These are phyloP conservation scores for Calephelis virginiensis DNA, from an alignment of 1,140 invertebrate genomes.

Conservation along the genomic window DNA sequence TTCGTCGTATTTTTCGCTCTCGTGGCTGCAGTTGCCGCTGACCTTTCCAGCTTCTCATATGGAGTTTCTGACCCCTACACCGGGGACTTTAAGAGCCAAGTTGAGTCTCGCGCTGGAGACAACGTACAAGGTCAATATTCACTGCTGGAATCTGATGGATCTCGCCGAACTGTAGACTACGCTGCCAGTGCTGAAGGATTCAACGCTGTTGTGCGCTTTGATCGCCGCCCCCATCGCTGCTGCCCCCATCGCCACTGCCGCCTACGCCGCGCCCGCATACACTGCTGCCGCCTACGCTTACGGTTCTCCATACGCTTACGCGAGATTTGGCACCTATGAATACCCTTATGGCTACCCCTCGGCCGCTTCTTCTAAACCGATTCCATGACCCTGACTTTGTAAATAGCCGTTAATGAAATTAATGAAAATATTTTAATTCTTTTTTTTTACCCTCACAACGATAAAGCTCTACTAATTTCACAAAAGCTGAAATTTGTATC, in stretches of 20 bases:
- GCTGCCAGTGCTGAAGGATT: slow-evolving; percentile 68
- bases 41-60: slow-evolving; percentile 6
- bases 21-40: slow-evolving; percentile 48
- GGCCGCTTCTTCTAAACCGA: slow-evolving; percentile 29
- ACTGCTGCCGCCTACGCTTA: slow-evolving; percentile 27
- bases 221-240: too few species aligned
- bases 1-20: slow-evolving; percentile 49
- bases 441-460: background rate
- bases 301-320: slow-evolving; percentile 16
- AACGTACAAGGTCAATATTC: slow-evolving; percentile 75
- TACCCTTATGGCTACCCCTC: slow-evolving; percentile 29
- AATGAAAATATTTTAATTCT: background rate
- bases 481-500: too few species aligned
- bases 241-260: slow-evolving; percentile 37
- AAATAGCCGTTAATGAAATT: slow-evolving; percentile 18
- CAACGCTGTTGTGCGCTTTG: slow-evolving; percentile 63
- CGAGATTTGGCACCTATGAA: slow-evolving; percentile 28
- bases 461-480: too few species aligned
- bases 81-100: slow-evolving; percentile 74
- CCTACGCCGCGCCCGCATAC: slow-evolving; percentile 31
- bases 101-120: slow-evolving; percentile 75
- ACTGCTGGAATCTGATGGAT: slow-evolving; percentile 66
- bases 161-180: slow-evolving; percentile 69
- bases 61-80: slow-evolving; percentile 67
- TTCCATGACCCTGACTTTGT: background rate